A percentile compares a stretch with the other conserved stretches of the same genome.
Evolutionary conservation across 2,113 vertebrate species (phyloP).

Genomic region (Bombycilla garrulus): DNA sequence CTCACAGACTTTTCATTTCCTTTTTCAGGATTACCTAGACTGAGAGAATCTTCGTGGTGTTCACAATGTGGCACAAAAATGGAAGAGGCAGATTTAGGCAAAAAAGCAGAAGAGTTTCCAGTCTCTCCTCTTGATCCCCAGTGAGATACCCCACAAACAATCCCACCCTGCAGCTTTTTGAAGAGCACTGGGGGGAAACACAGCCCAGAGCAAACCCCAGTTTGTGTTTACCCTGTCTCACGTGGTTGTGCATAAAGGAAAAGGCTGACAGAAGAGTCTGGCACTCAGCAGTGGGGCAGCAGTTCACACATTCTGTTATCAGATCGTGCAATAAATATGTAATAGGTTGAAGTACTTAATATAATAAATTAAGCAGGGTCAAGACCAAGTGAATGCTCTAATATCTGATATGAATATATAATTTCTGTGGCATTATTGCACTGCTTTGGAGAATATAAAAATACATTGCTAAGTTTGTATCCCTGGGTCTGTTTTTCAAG

Average conservation of each 20-base stretch:
- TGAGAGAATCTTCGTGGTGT: background rate
- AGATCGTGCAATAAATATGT: background rate
- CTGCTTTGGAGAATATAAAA: background rate
- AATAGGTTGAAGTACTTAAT: background rate
- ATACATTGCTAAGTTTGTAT: background rate
- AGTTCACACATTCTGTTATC: background rate
- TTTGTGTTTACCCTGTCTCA: background rate
- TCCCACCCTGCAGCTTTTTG: background rate
- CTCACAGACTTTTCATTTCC: background rate
- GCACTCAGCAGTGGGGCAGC: background rate
- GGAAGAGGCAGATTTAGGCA: background rate
- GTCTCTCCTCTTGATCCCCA: background rate
- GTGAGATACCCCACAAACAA: background rate
- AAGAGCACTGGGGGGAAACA: background rate
- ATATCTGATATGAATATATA: rapidly evolving
- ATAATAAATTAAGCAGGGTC: background rate
- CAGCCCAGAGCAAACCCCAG: background rate
- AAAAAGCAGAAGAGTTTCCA: background rate
- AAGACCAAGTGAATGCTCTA: background rate
- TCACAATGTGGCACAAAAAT: background rate
- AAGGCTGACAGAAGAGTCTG: background rate
- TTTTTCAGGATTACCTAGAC: background rate
- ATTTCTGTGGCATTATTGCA: background rate
- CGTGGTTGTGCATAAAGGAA: background rate
- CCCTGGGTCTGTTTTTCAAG: background rate